Evolutionary conservation across 2,113 vertebrate genomes (phyloP).

Genomic region (Poecilia latipinna): DNA sequence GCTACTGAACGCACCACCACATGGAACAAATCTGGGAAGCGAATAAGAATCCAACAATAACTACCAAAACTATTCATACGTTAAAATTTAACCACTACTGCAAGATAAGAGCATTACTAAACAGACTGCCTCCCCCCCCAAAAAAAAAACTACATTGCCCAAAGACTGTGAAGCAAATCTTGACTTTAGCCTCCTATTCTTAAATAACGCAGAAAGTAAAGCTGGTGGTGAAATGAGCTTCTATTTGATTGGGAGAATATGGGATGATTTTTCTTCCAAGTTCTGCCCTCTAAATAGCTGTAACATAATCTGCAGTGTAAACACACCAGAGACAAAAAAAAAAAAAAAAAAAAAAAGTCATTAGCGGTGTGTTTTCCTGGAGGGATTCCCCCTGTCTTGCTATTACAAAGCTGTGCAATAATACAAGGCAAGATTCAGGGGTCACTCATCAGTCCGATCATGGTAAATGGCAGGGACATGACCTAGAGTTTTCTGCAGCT

Average conservation of each 20-base stretch:
- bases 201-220: not conserved
- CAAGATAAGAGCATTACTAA: not conserved
- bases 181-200: not conserved
- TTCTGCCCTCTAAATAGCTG: not conserved
- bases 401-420: not conserved
- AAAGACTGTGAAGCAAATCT: not conserved
- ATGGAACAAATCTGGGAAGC: not conserved
- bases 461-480: conserved; percentile 12
- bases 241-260: not conserved
- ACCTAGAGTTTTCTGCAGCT: conserved; percentile 5
- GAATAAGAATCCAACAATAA: not conserved
- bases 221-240: not conserved
- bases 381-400: not conserved
- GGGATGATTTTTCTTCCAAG: not conserved
- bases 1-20: not conserved
- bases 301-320: not conserved
- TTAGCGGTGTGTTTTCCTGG: not conserved
- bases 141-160: not conserved
- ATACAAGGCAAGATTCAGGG: not conserved
- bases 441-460: not conserved
- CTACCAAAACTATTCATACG: not conserved
- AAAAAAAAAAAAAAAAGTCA: not conserved
- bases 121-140: too few species aligned
- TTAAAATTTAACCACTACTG: not conserved
- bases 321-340: not conserved